Evolutionary conservation across 2,113 vertebrate genomes (phyloP), one percentile per base, ranked within the genome.

Genomic region (Chloropsis cyanopogon): DNA sequence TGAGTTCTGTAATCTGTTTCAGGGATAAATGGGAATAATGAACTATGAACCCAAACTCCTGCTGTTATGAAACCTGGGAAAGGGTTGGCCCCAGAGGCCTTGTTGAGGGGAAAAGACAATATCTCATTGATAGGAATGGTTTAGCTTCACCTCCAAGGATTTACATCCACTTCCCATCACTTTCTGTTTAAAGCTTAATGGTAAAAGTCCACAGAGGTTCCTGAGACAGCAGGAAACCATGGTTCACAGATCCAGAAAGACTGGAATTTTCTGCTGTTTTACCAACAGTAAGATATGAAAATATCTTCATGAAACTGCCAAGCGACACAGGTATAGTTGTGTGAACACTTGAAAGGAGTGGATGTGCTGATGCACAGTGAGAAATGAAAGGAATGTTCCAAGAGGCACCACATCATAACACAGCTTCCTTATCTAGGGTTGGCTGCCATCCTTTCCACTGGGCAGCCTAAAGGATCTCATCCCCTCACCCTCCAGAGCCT

Each of bases 371-470:
- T 19, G 33, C 22, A 47, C 19, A 47, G 42, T 12, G 59, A 42
- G 54, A 60, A 72, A 26, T 16, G 20, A 11, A 50, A 71, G 41
- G 29, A 33, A 25, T 66, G 28, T 21, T 63, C 78, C 31, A 31
- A 73, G 37, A 66, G 56, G 21, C 28, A 65, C 31, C 14, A 49
- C 10, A 3, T 33, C 15, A 28, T 14, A 39, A 35, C 10, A 16
- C 44, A 39, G 21, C 33, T 54, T 64, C 20, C 9, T 46, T 33
- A 16, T 33, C 29, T 54, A 6, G 15, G 21, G 8, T 3, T 75
- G 17, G 29, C 21, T 60, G 31, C 3, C 3, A 1, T 26, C 22
- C 33, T 63, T 68, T 29, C 33, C 24, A 7, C 0, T 2, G 33
- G 14, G 82, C 3, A 82, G 18, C 63, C 18, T 35, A 12, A 76